Base-by-base conservation (phyloP, 2,797 vertebrate genomes). In the Hoplostethus atlanticus region DNA sequence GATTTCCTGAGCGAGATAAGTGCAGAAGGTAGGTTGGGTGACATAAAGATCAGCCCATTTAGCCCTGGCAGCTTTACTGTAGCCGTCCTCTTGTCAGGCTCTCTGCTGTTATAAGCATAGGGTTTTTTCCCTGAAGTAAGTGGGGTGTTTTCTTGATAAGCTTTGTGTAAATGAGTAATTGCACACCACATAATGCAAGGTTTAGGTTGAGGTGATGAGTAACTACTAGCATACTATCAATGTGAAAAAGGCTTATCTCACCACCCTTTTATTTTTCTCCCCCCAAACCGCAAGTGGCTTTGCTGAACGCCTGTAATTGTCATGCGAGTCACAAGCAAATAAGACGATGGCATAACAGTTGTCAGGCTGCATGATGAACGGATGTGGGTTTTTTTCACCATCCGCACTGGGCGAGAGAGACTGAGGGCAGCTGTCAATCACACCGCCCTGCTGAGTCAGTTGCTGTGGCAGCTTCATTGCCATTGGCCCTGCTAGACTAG, bases 401-500 rank as follows among this genome's bases (percentile, higher is more conserved):
- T 81, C 79, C n/a, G 60, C 60, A 59, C 67, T 52, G 59, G 25
- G 58, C 73, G 44, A 52, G 55, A 67, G 88, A 87, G 87, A 86
- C 31, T 62, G 76, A 69, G 51, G 60, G 56, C 60, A 73, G 77
- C 88, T 90, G 91, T 83, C 93, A 88, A 2, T 92, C 90, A 86
- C 16, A 61, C 44, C 6, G 6, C 73, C 42, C 53, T 87, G 93
- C 91, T 92, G 90, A 93, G 86, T 94, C 93, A 93, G 89, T 77
- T 34, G 4, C 76, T 80, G 59, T 91, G 91, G 90, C 91, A 77
- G 84, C 77, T 79, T 84, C 25, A 30, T 50, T 44, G 66, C 71
- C 69, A 80, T 83, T 73, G 79, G 34, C 64, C 47, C 76, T 42
- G 42, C 59, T n/a, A 50, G 34, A 76, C 61, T 73, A 50, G 54